Percentiles rank a stretch among this genome's conserved stretches.
These are phyloP conservation scores for Buphagus erythrorhynchus DNA, from an alignment of 2,797 vertebrate genomes.

Conservation along the genomic window DNA sequence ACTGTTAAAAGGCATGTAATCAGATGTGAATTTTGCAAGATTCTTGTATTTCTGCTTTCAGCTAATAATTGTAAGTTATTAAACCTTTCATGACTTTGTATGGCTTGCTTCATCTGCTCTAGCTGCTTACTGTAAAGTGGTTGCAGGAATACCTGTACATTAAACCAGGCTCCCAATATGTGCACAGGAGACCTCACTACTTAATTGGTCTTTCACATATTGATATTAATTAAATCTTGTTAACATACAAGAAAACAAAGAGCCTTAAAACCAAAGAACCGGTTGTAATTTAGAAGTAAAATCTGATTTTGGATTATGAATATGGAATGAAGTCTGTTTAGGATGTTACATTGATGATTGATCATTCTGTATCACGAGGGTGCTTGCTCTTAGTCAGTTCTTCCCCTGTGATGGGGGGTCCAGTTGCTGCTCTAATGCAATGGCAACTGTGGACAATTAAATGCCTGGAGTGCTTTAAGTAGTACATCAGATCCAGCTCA, in stretches of 20 bases:
- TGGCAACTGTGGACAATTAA: rapidly evolving
- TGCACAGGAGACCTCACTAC: not conserved
- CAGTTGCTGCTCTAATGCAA: not conserved
- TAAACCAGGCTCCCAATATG: not conserved
- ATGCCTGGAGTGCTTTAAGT: not conserved
- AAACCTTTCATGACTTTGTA: not conserved
- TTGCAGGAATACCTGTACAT: not conserved
- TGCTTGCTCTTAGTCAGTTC: not conserved
- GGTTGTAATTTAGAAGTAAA: not conserved
- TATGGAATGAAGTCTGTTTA: not conserved
- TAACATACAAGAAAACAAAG: not conserved
- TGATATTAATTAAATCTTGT: not conserved
- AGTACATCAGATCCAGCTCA: not conserved
- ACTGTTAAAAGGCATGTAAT: not conserved
- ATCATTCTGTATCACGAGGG: not conserved
- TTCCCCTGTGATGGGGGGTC: not conserved
- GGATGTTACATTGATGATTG: not conserved
- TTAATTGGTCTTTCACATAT: not conserved
- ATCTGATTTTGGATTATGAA: not conserved
- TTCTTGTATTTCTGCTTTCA: not conserved
- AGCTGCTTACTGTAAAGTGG: not conserved
- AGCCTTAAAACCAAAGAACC: not conserved
- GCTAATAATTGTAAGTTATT: not conserved
- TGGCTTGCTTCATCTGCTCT: not conserved
- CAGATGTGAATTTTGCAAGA: not conserved